Evolutionary conservation across 2,888 invertebrate genomes (phyloP), one percentile per base, ranked within the genome.

Genomic region (Tiliacea aurago): DNA sequence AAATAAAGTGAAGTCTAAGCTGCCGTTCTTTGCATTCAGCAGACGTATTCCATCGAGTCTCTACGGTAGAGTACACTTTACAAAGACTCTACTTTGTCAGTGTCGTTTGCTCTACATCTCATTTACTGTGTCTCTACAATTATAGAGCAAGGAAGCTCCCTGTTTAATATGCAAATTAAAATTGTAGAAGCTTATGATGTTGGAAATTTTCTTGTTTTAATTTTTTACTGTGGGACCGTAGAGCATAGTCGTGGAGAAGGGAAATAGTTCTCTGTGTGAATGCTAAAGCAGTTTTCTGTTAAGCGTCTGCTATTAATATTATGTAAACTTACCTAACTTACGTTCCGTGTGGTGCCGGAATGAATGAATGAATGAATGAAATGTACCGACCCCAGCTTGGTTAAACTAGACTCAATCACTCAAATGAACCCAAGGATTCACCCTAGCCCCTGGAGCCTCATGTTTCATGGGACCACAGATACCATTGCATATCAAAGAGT

Each of bases 161-260:
- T 86, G 77, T 78, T 89, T 87, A 84, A 82, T 83, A 89, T 89
- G 89, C 81, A 89, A 89, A 89, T 89, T 87, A 86, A 87, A 87
- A 84, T 81, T 88, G 84, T 86, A 78, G 70, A 70, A 37, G 80
- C 66, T 80, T 82, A 76, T 83, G 49, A 78, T 47, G 75, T 71
- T 67, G 69, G 61, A 55, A 81, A 51, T 65, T 77, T 73, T 77
- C 71, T 70, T 53, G 47, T 61, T 79, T 45, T 70, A 63, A 56
- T 76, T 58, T 7, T 58, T 61, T 33, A 65, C 59, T 49, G 33
- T 70, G 65, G 51, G 23, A 59, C 45, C 2, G 28, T 49, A n/a
- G 33, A 55, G 41, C 15, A 9, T n/a, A 20, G 28, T 49, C 10
- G 13, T 33, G 41, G 28, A 11, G 20, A 59, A 61, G 3, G 18